Percentiles rank a stretch among this genome's conserved stretches.
Conservation (phyloP, 2,888 invertebrate species). For the Desoria tigrina region DNA sequence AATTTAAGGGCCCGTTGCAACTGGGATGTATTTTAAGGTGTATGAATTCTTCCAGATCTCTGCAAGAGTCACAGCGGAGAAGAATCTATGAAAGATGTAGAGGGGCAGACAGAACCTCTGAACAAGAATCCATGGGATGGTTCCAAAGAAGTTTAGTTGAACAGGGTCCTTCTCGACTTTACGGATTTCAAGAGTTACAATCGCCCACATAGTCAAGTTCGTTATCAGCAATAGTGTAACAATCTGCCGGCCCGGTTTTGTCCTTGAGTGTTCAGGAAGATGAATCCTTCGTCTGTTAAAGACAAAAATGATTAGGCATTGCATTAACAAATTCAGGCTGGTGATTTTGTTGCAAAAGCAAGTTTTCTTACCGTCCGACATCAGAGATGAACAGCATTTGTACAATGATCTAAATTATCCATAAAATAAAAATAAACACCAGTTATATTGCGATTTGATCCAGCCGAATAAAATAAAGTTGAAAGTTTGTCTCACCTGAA, state of each 20-base stretch:
- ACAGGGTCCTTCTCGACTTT: slow-evolving; percentile 76
- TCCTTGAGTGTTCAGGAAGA: slow-evolving; percentile 86
- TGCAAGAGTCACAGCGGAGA: slow-evolving; percentile 89
- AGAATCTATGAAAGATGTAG: slow-evolving; percentile 95
- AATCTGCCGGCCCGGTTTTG: slow-evolving; percentile 92
- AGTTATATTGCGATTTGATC: too few species aligned
- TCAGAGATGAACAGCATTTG: slow-evolving; percentile 92
- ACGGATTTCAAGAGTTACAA: slow-evolving; percentile 92
- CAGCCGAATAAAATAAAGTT: too few species aligned
- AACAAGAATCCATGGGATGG: slow-evolving; percentile 88
- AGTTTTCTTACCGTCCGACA: too few species aligned
- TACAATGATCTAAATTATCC: slow-evolving; percentile 73
- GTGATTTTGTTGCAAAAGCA: too few species aligned
- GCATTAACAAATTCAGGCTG: too few species aligned
- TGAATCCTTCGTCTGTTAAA: slow-evolving; percentile 76
- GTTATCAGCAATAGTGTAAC: slow-evolving; percentile 93
- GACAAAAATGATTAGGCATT: too few species aligned
- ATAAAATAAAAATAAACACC: not conserved
- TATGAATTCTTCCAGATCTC: slow-evolving; percentile 96
- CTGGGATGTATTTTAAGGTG: slow-evolving; percentile 58
- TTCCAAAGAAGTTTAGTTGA: slow-evolving; percentile 88
- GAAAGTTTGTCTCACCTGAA: slow-evolving; percentile 66
- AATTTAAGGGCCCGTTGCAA: slow-evolving; percentile 52
- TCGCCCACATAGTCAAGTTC: slow-evolving; percentile 95
- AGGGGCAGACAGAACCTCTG: slow-evolving; percentile 89